A percentile compares a stretch with the other conserved stretches of the same genome.
Conservation (phyloP, 1,140 invertebrate species). For the Lordiphosa clarofinis region DNA sequence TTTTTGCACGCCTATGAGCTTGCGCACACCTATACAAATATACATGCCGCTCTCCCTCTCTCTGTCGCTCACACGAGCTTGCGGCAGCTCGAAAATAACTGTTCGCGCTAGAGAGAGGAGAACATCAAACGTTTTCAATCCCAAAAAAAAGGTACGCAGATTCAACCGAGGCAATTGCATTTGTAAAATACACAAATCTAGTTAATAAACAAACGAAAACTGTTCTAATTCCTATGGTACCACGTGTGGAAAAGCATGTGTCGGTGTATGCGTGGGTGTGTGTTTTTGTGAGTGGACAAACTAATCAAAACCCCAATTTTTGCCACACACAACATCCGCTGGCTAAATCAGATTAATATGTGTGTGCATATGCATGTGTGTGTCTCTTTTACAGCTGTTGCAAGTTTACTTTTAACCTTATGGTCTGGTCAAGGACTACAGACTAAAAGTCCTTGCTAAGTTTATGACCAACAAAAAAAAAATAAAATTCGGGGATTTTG, state of each 20-base stretch:
- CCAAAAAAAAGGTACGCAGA: constrained; percentile 25
- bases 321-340: constrained; percentile 9
- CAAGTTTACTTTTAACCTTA: constrained; percentile 28
- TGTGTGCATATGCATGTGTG: constrained; percentile 26
- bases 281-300: constrained; percentile 23
- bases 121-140: constrained; percentile 46
- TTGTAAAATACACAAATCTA: constrained; percentile 23
- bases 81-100: constrained; percentile 59
- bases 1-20: constrained; percentile 35
- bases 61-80: constrained; percentile 16
- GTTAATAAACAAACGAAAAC: constrained; percentile 36
- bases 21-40: constrained; percentile 56
- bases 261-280: constrained; percentile 4
- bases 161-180: constrained; percentile 40
- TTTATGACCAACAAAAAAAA: background rate
- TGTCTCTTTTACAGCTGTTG: constrained; percentile 48
- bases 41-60: constrained; percentile 30
- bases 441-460: constrained; percentile 4
- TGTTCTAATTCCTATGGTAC: constrained; percentile 55
- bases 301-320: constrained; percentile 10
- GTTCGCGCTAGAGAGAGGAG: constrained; percentile 32
- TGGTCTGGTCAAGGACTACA: constrained; percentile 12
- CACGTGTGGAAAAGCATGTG: constrained; percentile 54
- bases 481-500: no score
- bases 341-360: constrained; percentile 7